Base-by-base conservation (phyloP, 2,797 vertebrate genomes). In the Neostethus bicornis region DNA sequence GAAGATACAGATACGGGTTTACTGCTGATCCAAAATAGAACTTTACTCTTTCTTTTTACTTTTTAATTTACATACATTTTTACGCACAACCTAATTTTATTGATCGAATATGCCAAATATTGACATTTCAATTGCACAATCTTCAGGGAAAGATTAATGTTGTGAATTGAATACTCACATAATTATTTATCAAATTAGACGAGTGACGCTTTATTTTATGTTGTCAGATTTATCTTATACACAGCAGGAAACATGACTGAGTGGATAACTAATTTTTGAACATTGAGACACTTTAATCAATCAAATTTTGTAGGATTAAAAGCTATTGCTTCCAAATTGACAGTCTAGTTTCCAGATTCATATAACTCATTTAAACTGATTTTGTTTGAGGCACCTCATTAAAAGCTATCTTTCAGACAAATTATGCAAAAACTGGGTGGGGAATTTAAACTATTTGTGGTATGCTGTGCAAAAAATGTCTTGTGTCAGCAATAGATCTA, bases 11-110 rank as follows among this genome's bases (percentile, higher is more conserved):
- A 75, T 76, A 35, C 20, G 56, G 73, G 61, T 73, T 83, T 65
- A 61, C 42, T 64, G 65, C 57, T 69, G 70, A 75, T 57, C 71
- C 79, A 29, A 51, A 75, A 79, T 78, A 59, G 54, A 80, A 78
- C 66, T 79, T 70, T 50, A 60, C 45, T 75, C 64, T 80, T 75
- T 64, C 67, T 75, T 65, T 51, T 64, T 73, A 75, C 78, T 63
- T 76, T 31, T 69, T 73, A 78, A 66, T 70, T 69, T 79, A 83
- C 78, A 62, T 83, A 21, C 20, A 62, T 51, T 77, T 76, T 66
- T 41, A 53, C 48, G 54, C 53, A 55, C 66, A 57, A 41, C 72
- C 64, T 31, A 14, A 73, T 79, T 80, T 85, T 32, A 65, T 32
- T 63, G 61, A 24, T 59, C 52, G 57, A 54, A 32, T 55, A 66